Conservation (phyloP, 2,113 vertebrate species). For the Paramormyrops kingsleyae region DNA sequence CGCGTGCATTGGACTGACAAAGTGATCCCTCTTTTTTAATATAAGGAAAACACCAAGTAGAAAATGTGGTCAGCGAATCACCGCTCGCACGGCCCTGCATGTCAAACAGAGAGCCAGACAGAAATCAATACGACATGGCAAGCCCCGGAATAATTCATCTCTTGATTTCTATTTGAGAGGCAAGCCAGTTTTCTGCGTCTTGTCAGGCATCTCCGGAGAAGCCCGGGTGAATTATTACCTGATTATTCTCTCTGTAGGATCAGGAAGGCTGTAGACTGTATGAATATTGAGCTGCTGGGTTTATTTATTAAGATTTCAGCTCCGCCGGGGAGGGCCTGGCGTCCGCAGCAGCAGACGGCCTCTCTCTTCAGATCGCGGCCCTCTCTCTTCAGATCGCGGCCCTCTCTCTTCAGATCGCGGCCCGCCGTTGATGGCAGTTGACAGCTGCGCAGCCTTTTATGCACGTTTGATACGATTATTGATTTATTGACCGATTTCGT, state of each 20-base stretch:
- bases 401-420: neutral
- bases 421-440: neutral
- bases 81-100: neutral
- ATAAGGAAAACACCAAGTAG: neutral
- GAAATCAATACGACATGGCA: slow-evolving; percentile 2
- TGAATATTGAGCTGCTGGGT: slow-evolving; percentile 15
- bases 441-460: slow-evolving; percentile 14
- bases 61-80: neutral
- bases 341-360: neutral
- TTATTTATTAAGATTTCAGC: slow-evolving; percentile 15
- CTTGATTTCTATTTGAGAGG: slow-evolving; percentile 15
- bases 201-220: slow-evolving; percentile 12
- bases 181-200: neutral
- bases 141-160: slow-evolving; percentile 14
- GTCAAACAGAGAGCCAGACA: slow-evolving; percentile 11
- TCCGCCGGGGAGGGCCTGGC: neutral
- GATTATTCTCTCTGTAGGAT: slow-evolving; percentile 9
- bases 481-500: slow-evolving; percentile 64
- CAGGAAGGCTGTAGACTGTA: neutral
- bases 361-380: neutral
- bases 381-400: neutral
- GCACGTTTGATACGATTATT: slow-evolving; percentile 43
- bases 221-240: slow-evolving; percentile 15
- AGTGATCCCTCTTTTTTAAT: neutral
- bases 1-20: neutral